Conservation (phyloP, 2,113 vertebrate genomes). For the Chauna torquata region DNA sequence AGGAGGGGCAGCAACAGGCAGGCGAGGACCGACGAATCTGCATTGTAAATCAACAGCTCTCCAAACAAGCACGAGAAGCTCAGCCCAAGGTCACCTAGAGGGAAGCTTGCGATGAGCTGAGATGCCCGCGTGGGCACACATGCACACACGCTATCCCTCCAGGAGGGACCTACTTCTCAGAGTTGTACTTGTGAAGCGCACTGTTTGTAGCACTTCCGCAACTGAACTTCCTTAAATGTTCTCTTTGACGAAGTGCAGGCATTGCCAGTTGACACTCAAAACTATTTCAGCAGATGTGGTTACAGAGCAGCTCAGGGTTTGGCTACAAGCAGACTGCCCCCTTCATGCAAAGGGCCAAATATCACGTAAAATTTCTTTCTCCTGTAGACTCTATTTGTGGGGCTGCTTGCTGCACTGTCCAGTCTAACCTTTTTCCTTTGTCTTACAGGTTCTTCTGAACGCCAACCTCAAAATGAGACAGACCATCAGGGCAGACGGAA, state of each 20-base stretch:
- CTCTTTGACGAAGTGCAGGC: slow-evolving; percentile 32
- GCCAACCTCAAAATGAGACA: neutral
- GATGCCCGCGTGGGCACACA: neutral
- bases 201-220: slow-evolving; percentile 31
- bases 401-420: neutral
- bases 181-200: neutral
- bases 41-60: slow-evolving; percentile 77
- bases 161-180: neutral
- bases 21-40: slow-evolving; percentile 56
- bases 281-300: slow-evolving; percentile 20
- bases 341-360: neutral
- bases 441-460: neutral
- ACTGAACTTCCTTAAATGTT: slow-evolving; percentile 63
- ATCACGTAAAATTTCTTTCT: neutral
- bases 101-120: neutral
- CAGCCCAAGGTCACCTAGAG: neutral
- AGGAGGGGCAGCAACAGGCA: slow-evolving; percentile 19
- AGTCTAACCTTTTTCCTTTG: neutral
- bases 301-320: neutral
- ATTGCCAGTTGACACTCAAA: neutral
- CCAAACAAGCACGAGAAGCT: neutral
- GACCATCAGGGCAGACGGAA: neutral
- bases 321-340: slow-evolving; percentile 41
- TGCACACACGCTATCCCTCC: neutral
- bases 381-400: neutral